Conservation (phyloP, 2,888 invertebrate species). For the Stenodera caucasica region DNA sequence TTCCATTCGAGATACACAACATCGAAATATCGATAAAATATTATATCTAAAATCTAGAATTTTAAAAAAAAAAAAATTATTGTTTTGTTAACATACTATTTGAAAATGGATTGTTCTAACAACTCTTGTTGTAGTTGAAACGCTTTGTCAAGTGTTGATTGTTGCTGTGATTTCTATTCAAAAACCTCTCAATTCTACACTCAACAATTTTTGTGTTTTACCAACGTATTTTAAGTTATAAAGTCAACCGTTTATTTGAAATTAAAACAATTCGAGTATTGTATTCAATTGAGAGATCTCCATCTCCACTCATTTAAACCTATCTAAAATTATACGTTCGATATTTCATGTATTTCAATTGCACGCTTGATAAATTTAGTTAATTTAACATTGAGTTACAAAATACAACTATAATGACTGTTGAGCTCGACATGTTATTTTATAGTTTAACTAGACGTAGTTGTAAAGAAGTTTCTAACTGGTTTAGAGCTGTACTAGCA, state of each 20-base stretch:
- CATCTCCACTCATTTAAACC: too few species aligned
- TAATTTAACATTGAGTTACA: conserved; percentile 5
- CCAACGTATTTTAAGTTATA: neutral
- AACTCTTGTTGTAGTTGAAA: neutral
- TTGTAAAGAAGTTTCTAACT: conserved; percentile 17
- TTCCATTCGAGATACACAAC: too few species aligned
- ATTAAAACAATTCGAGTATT: too few species aligned
- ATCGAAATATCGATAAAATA: neutral
- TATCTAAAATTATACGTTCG: too few species aligned
- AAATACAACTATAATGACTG: conserved; percentile 9
- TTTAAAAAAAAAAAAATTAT: neutral
- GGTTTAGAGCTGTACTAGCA: conserved; percentile 12
- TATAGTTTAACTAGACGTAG: conserved; percentile 9
- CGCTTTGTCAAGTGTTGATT: neutral
- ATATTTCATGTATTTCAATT: neutral
- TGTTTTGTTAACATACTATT: neutral
- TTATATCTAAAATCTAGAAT: neutral
- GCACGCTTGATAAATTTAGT: conserved; percentile 4
- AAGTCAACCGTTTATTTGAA: neutral
- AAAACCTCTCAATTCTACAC: neutral
- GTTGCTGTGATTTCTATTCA: neutral
- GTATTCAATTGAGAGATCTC: too few species aligned
- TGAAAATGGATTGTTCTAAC: neutral
- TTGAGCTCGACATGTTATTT: conserved; percentile 19
- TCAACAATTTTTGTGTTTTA: neutral